These are phyloP conservation scores for Saccostrea glomerata DNA, from an alignment of 1,140 invertebrate genomes.

Conservation along the genomic window DNA sequence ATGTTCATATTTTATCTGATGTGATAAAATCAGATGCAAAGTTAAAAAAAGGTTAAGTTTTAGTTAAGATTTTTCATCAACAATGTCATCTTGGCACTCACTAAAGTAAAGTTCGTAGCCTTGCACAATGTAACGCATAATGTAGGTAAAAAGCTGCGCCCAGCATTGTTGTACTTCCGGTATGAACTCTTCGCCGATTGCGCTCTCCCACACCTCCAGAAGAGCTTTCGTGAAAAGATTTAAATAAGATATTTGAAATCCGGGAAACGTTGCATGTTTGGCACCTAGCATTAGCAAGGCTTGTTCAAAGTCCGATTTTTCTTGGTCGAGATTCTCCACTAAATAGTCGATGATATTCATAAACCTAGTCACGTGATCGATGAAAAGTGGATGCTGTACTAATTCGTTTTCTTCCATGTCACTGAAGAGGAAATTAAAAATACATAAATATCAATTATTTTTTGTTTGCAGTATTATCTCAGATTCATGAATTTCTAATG, in stretches of 20 bases:
- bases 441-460: not conserved
- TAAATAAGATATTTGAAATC: constrained; percentile 66
- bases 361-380: constrained; percentile 64
- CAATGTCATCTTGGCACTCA: constrained; percentile 41
- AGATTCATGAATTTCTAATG: not conserved
- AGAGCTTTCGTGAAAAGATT: constrained; percentile 65
- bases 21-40: too few relatives aligned
- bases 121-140: constrained; percentile 63
- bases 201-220: constrained; percentile 67
- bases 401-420: constrained; percentile 57
- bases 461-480: not conserved
- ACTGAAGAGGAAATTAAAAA: constrained; percentile 49
- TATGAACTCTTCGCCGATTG: constrained; percentile 69
- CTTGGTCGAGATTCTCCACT: constrained; percentile 65
- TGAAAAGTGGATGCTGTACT: constrained; percentile 49
- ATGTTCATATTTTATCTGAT: too few relatives aligned
- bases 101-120: constrained; percentile 66
- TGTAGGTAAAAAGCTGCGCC: constrained; percentile 62
- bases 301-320: constrained; percentile 58
- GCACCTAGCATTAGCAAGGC: constrained; percentile 67
- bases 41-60: not conserved
- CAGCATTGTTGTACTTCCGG: constrained; percentile 67
- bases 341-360: constrained; percentile 67
- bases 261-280: constrained; percentile 65
- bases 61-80: constrained; percentile 22